Conservation (phyloP, 1,140 invertebrate species). For the Pseudomyrmex cubaensis region DNA sequence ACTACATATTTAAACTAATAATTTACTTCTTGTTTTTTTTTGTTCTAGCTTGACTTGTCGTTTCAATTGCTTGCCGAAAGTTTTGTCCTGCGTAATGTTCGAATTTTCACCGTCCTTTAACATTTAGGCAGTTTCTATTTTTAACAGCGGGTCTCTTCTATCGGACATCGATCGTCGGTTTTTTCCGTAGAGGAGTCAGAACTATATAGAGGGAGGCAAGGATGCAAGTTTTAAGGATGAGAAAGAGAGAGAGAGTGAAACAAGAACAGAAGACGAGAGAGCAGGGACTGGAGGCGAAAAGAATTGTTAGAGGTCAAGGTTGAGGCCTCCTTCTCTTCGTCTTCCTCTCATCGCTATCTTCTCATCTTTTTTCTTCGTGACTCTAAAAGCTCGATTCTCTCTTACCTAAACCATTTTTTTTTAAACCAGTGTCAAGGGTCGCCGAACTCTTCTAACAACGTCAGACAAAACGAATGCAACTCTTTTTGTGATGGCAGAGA, state of each 20-base stretch:
- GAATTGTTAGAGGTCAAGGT: constrained; percentile 67
- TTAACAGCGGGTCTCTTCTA: constrained; percentile 54
- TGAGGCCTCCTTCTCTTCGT: constrained; percentile 52
- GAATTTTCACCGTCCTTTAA: constrained; percentile 51
- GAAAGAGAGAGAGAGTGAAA: not conserved
- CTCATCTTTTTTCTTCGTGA: constrained; percentile 1
- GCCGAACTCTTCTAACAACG: constrained; percentile 46
- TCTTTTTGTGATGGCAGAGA: not conserved
- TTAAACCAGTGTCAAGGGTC: constrained; percentile 58
- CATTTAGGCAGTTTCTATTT: constrained; percentile 71
- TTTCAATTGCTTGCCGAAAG: too few species aligned
- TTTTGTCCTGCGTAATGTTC: not conserved
- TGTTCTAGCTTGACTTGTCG: too few species aligned
- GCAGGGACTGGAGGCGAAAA: constrained; percentile 6
- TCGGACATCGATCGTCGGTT: constrained; percentile 65
- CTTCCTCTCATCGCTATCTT: constrained; percentile 17
- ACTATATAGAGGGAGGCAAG: not conserved
- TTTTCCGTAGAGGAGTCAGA: constrained; percentile 51
- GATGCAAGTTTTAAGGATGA: not conserved
- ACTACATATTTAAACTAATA: too few species aligned
- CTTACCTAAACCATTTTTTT: not conserved
- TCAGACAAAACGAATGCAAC: not conserved
- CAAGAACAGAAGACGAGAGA: not conserved
- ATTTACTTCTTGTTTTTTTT: too few species aligned
- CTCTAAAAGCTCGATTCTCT: not conserved